Base-by-base conservation (phyloP, 2,888 invertebrate species). In the Automeris io region DNA sequence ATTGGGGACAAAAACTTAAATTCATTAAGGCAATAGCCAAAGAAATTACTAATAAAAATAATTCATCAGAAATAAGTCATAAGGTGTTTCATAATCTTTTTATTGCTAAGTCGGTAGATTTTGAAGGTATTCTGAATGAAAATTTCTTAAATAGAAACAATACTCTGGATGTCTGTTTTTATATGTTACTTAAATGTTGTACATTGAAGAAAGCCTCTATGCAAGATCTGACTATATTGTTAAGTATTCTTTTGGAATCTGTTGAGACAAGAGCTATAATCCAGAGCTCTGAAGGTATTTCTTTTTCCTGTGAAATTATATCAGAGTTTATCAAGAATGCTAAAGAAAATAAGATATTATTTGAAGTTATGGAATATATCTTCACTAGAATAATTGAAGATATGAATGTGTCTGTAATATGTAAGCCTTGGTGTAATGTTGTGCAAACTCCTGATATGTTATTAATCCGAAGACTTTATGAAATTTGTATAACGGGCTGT, bases 341-440 rank as follows among this genome's bases (percentile, higher is more conserved):
- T 2, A 75, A 64, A 26, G 65, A 71, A 23, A 74, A 88, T 32
- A 76, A 75, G 45, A 86, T 91, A 45, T 76, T 90, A 0, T 75
- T 91, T 47, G 85, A 89, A 62, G 74, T 89, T 1, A 87, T 90
- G 54, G 77, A 89, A 24, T 81, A 88, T 46, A 88, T 90, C 41
- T 68, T 91, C 34, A 56, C 67, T 1, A 81, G 74, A 35, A 68
- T 91, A 1, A 82, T 89, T 35, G 61, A 70, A 22, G 82, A 87
- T 44, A 83, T 89, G 35, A 61, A 79, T 43, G 69, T 86, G 11
- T 59, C 64, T 0, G 46, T 63, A 13, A 66, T 87, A 7, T 46
- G 73, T 18, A 77, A 79, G 47, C 73, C 80, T 13, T 79, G 81
- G 74, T 76, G 78, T 43, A 81, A 88, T 60, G 71, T 88, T 29